Evolutionary conservation across 2,113 vertebrate species (phyloP), one percentile per base, ranked within the genome.

Genomic region (Pagrus major): DNA sequence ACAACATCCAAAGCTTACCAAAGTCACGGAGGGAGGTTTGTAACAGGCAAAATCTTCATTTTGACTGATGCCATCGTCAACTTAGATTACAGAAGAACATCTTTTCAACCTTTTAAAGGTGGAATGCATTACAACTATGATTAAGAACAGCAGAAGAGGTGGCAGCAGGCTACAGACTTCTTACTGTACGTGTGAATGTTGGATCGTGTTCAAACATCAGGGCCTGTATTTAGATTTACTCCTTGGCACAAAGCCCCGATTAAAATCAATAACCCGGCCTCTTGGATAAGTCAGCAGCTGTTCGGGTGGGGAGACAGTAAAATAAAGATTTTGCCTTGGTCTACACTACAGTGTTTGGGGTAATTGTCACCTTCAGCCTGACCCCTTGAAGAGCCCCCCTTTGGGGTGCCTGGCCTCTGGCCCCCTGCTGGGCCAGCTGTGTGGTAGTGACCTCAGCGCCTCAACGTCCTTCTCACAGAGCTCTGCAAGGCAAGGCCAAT

Each of bases 401-500:
- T 92, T 89, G 61, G 91, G 93, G 91, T 78, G 89, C 87, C 77
- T 81, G 82, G 83, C 80, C 76, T 88, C 66, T 77, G 89, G 85
- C 88, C 90, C 86, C 90, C 77, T 16, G 87, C 85, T 86, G 88
- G 90, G 88, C 90, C 92, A 90, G 91, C 83, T 88, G 93, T 90
- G 85, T 75, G 77, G 93, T 79, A 83, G 92, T 74, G 80, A 79
- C 86, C 80, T 93, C 89, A 92, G 88, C 77, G 77, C 84, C 81
- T 92, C 89, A 91, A 73, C 78, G 84, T 92, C 88, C 91, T 86
- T 92, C 91, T 88, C 91, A 90, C 87, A 92, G 88, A 88, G 90
- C 90, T 94, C 95, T 96, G 95, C 94, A 95, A 95, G 88, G 94
- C 93, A 95, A 95, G 93, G 94, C 94, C 94, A 95, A 89, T 95